Conservation (phyloP, 2,797 vertebrate species). For the Psittacula echo region DNA sequence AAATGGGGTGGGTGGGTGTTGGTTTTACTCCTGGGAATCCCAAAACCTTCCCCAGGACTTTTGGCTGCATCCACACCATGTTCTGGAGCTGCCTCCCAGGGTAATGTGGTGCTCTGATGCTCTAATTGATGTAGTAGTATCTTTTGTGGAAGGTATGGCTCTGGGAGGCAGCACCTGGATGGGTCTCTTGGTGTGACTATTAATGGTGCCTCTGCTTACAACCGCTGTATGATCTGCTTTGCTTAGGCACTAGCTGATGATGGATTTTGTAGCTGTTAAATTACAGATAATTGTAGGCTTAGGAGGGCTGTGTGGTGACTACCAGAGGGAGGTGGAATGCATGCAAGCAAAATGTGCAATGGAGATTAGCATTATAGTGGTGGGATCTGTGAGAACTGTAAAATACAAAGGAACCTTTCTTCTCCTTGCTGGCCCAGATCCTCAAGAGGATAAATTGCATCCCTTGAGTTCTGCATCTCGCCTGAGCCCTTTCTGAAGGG, state of each 20-base stretch:
- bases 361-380: background rate
- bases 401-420: background rate
- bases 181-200: rapidly evolving
- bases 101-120: background rate
- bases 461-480: background rate
- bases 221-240: background rate
- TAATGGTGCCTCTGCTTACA: background rate
- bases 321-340: background rate
- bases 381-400: background rate
- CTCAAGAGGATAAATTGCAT: background rate
- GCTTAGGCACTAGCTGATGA: background rate
- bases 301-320: constrained; percentile 42
- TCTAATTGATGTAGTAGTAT: rapidly evolving
- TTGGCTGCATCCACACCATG: background rate
- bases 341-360: background rate
- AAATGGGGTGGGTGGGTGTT: background rate
- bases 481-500: background rate
- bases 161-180: background rate
- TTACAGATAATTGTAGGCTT: constrained; percentile 43
- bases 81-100: background rate
- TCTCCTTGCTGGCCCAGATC: background rate
- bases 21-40: background rate
- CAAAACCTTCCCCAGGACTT: background rate
- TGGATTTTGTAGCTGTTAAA: constrained; percentile 27
- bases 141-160: background rate